These are phyloP conservation scores for Champsocephalus gunnari DNA, from an alignment of 2,797 vertebrate species.

Conservation along the genomic window DNA sequence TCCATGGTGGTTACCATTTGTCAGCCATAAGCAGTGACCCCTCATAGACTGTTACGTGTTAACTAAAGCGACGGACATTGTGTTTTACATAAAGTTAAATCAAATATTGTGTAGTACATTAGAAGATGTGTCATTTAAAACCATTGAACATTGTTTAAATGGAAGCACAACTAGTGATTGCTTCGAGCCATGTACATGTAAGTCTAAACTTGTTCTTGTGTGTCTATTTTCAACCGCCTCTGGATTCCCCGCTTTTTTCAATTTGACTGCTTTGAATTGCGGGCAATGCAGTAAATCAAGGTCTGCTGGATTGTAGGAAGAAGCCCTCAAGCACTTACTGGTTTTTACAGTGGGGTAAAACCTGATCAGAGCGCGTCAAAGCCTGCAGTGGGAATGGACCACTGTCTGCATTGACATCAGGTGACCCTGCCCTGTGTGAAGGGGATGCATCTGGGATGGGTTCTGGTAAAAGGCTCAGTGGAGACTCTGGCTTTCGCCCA, in stretches of 20 bases:
- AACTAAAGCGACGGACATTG: slow-evolving; percentile 4
- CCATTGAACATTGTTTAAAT: slow-evolving; percentile 9
- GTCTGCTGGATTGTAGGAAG: neutral
- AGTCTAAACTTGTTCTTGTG: slow-evolving; percentile 15
- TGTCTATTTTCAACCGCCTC: slow-evolving; percentile 14
- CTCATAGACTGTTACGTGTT: neutral
- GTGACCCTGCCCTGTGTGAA: slow-evolving; percentile 27
- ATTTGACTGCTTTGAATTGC: slow-evolving; percentile 26
- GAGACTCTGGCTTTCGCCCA: slow-evolving; percentile 60
- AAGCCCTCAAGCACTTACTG: slow-evolving; percentile 22
- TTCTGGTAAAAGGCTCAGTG: slow-evolving; percentile 58
- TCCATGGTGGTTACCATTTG: too few relatives aligned
- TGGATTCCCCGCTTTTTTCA: slow-evolving; percentile 26
- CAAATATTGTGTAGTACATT: neutral
- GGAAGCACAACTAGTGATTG: neutral
- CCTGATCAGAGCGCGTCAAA: slow-evolving; percentile 32
- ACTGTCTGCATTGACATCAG: slow-evolving; percentile 16
- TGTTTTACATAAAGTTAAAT: neutral
- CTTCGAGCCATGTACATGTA: neutral
- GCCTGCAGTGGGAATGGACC: neutral
- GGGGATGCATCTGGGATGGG: slow-evolving; percentile 44
- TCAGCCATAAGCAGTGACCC: too few relatives aligned
- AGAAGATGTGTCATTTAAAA: slow-evolving; percentile 17
- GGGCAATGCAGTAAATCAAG: slow-evolving; percentile 2
- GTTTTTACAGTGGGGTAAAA: slow-evolving; percentile 32